phyloP scores from a whole-genome alignment of 2,888 invertebrate genomes.

The Pristionchus mayeri region DNA sequence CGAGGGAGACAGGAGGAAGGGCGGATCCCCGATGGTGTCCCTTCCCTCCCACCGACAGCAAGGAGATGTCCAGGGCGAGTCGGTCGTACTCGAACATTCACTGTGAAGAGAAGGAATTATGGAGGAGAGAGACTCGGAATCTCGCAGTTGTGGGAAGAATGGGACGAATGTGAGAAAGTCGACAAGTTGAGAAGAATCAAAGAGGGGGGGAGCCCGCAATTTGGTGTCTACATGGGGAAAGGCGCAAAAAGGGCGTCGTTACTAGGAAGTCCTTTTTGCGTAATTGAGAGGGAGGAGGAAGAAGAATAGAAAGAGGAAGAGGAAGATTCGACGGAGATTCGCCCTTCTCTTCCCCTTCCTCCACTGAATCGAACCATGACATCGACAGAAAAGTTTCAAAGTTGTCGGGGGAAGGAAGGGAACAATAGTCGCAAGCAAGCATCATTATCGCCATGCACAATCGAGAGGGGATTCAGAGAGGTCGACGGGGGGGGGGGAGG shows the following conservation, averaged over 20 bases:
- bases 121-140: conserved; percentile 39
- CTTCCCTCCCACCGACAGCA: conserved; percentile 57
- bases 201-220: conserved; percentile 35
- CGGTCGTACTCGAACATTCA: conserved; percentile 75
- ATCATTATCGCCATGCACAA: conserved; percentile 15
- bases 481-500: neutral
- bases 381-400: neutral
- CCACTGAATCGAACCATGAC: neutral
- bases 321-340: too few relatives aligned
- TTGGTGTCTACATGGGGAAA: neutral
- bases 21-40: conserved; percentile 9
- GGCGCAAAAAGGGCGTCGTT: neutral
- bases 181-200: conserved; percentile 46
- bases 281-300: neutral
- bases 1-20: conserved; percentile 32
- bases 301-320: neutral
- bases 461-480: conserved; percentile 2
- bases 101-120: conserved; percentile 15
- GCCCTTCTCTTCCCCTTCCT: too few relatives aligned
- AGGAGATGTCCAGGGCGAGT: conserved; percentile 70
- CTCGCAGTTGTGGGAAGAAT: neutral
- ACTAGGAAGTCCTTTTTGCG: neutral
- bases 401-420: neutral
- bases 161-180: conserved; percentile 36
- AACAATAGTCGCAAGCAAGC: neutral